Base-by-base conservation (phyloP, 2,888 invertebrate species). In the Yponomeuta cagnagella region DNA sequence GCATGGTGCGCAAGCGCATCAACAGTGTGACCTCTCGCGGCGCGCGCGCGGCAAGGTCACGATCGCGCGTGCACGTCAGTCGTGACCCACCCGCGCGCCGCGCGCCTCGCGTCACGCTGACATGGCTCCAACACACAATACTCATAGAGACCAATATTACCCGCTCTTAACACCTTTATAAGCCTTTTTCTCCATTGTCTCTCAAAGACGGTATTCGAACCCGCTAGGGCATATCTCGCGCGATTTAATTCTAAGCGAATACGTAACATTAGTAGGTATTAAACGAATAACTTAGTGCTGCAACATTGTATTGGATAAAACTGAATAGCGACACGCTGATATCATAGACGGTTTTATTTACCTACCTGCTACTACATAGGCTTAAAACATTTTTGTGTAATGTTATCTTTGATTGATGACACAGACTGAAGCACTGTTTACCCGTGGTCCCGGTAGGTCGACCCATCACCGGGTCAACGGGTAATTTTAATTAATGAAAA, bases 11-110 rank as follows among this genome's bases (percentile, higher is more conserved):
- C 71, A 43, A 76, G 85, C 86, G 88, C 89, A 89, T 89, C 89
- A 86, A 82, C 86, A 84, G 83, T 85, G 85, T 86, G 89, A 90
- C 90, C 90, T 91, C 89, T 87, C 86, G 80, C 84, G 81, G 88
- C 87, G 87, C 87, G 85, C 87, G 86, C 88, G 74, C 75, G 85
- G 88, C 92, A 92, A 92, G 92, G 92, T 92, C 92, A 92, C 89
- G 91, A 91, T 87, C 91, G 88, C 90, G 90, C 91, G 90, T 90
- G 90, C 89, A 85, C 83, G 80, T 83, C 82, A 85, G 85, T 91
- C 90, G 92, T 91, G 92, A 93, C 93, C 91, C 89, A 93, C 84
- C 88, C 90, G 85, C 86, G 87, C 83, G 87, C 87, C 80, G 77
- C 68, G 78, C 78, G 71, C 78, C 80, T 76, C 81, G 81, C 74